Evolutionary conservation across 1,140 invertebrate genomes (phyloP).

Genomic region (Mylabris phalerata): DNA sequence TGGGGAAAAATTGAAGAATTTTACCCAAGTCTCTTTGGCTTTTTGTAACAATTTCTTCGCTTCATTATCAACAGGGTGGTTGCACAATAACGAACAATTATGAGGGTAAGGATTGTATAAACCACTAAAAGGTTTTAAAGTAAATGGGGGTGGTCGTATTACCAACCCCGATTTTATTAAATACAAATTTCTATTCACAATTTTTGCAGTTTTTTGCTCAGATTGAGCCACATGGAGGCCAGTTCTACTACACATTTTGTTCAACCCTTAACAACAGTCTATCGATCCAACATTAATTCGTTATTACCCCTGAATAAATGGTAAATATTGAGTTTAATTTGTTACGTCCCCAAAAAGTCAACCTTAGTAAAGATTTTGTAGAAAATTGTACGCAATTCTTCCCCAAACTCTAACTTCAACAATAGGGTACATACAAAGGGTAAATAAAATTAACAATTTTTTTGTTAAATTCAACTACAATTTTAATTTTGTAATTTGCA

Average conservation of each 20-base stretch:
- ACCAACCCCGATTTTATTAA: constrained; percentile 25
- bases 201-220: constrained; percentile 22
- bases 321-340: too few species aligned
- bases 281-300: background rate
- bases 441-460: too few species aligned
- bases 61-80: constrained; percentile 69
- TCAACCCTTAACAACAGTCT: constrained; percentile 20
- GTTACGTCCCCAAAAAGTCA: too few species aligned
- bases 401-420: too few species aligned
- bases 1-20: constrained; percentile 4
- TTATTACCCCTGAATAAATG: too few species aligned
- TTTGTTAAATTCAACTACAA: background rate
- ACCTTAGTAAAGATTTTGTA: too few species aligned
- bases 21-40: constrained; percentile 64
- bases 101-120: constrained; percentile 72
- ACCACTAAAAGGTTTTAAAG: constrained; percentile 66
- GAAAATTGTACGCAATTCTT: too few species aligned
- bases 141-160: constrained; percentile 53
- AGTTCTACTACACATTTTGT: constrained; percentile 32
- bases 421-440: too few species aligned
- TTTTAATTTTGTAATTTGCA: background rate
- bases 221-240: constrained; percentile 32
- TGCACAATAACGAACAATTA: constrained; percentile 72
- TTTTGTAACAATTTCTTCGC: constrained; percentile 64
- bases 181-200: constrained; percentile 9